phyloP scores from a whole-genome alignment of 1,140 invertebrate species.

The Camponotus pennsylvanicus region DNA sequence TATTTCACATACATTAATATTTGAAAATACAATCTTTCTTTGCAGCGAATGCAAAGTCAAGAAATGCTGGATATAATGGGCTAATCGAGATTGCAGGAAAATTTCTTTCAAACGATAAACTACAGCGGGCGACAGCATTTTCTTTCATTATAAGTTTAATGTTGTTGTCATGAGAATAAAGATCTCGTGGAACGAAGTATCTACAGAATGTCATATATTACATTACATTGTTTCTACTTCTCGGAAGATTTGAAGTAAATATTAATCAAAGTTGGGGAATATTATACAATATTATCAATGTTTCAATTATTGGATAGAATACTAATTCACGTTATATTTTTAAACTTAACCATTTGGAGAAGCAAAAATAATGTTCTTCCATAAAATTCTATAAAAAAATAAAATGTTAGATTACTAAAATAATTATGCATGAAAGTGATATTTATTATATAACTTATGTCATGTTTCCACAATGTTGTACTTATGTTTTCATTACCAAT shows the following conservation, averaged over 20 bases:
- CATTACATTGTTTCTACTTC: neutral
- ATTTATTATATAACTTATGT: neutral
- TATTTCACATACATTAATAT: neutral
- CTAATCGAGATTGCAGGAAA: conserved; percentile 16
- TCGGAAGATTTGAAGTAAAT: conserved; percentile 3
- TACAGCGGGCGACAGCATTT: neutral
- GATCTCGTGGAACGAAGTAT: conserved; percentile 16
- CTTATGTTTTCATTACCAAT: neutral
- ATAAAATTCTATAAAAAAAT: neutral
- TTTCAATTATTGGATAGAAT: neutral
- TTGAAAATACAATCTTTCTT: conserved; percentile 12
- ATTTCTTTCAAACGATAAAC: conserved; percentile 8
- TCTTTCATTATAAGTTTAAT: conserved; percentile 47
- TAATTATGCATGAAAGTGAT: neutral
- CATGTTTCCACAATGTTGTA: neutral
- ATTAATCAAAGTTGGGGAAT: conserved; percentile 38
- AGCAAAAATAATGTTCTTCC: neutral
- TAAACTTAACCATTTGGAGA: neutral
- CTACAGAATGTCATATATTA: neutral
- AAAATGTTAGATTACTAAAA: conserved; percentile 1
- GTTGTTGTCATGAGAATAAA: conserved; percentile 27
- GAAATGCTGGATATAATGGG: neutral
- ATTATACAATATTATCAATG: conserved; percentile 20
- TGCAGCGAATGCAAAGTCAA: neutral
- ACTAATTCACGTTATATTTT: neutral